Conservation (phyloP, 92 coral and sea anemone genomes). For the Hydrozoanthus gracilis region DNA sequence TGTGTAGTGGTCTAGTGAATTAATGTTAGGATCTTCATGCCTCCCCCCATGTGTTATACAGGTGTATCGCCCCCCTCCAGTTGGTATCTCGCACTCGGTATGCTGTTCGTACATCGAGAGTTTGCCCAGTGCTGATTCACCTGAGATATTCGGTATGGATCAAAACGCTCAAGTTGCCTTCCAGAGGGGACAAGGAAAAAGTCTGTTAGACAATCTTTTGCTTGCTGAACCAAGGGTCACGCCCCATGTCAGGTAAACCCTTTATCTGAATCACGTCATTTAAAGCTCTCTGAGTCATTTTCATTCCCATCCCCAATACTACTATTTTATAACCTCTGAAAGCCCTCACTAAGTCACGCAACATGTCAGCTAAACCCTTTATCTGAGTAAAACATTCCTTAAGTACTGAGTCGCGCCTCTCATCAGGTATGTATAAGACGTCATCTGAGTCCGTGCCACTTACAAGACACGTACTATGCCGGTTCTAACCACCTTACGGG, state of each 20-base stretch:
- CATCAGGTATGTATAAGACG: not conserved
- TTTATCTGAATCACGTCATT: not conserved
- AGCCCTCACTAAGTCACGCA: not conserved
- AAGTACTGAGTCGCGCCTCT: not conserved
- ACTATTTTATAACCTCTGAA: too few relatives aligned
- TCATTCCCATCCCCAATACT: not conserved
- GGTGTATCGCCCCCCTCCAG: constrained; percentile 97
- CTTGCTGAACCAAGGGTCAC: constrained; percentile 72
- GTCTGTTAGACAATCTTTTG: constrained; percentile 70
- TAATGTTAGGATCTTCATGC: too few relatives aligned
- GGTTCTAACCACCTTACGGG: too few relatives aligned
- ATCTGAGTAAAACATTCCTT: too few relatives aligned
- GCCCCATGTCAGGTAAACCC: constrained; percentile 58
- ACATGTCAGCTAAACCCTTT: too few relatives aligned
- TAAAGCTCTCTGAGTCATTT: not conserved
- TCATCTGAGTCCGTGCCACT: too few relatives aligned
- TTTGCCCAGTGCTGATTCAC: constrained; percentile 81
- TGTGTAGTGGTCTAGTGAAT: too few relatives aligned
- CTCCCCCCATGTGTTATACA: not conserved
- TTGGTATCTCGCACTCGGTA: constrained; percentile 86
- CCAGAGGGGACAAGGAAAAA: constrained; percentile 75
- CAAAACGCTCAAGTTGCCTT: constrained; percentile 82
- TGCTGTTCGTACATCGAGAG: constrained; percentile 93
- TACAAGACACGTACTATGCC: too few relatives aligned
- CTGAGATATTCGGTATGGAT: constrained; percentile 96